phyloP scores from a whole-genome alignment of 2,888 invertebrate genomes.

The Chrysolina americana region DNA sequence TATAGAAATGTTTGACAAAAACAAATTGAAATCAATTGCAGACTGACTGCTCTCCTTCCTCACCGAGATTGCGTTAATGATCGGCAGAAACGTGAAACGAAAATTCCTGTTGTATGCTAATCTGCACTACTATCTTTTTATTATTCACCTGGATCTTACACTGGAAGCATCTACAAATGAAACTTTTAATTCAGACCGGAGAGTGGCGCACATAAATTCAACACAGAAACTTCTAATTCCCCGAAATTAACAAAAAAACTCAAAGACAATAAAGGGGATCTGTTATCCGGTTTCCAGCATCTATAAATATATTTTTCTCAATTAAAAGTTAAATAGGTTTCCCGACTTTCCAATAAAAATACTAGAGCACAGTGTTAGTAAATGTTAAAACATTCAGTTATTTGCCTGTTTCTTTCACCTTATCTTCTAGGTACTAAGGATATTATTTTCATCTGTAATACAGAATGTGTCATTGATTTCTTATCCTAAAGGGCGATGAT shows the following conservation, averaged over 20 bases:
- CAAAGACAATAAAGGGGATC: conserved; percentile 2
- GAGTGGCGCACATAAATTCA: background rate
- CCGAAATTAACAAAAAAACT: conserved; percentile 15
- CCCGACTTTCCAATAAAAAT: conserved; percentile 33
- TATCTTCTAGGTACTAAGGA: no score
- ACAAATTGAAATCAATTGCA: no score
- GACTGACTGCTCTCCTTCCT: no score
- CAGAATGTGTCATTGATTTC: no score
- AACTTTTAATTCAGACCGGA: background rate
- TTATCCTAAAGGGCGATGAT: no score
- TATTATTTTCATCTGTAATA: no score
- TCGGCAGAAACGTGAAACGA: no score
- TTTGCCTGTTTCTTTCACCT: background rate
- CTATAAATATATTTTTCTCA: conserved; percentile 42
- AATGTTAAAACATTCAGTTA: conserved; percentile 7
- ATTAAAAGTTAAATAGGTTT: conserved; percentile 47
- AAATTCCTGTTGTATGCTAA: no score
- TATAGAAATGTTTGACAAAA: no score
- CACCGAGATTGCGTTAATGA: no score
- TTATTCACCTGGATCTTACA: background rate
- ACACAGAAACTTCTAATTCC: background rate
- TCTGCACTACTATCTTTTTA: no score
- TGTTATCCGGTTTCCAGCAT: conserved; percentile 6
- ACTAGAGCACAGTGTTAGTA: conserved; percentile 18
- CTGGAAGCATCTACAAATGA: background rate